These are phyloP conservation scores for Amphiprion clarkii DNA, from an alignment of 2,797 vertebrate species.

Conservation along the genomic window DNA sequence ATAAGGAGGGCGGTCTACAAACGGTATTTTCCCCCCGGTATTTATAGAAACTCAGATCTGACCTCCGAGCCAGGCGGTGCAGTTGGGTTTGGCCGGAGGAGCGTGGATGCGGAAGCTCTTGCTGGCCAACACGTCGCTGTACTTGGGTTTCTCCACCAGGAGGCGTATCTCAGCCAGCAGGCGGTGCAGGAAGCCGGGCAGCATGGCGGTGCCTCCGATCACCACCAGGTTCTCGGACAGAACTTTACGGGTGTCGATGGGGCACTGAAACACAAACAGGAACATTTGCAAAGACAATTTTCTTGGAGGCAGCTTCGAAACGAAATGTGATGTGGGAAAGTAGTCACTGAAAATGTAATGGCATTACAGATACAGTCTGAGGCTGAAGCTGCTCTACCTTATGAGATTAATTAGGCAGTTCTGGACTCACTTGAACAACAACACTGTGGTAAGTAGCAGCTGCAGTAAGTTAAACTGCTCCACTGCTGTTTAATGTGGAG, in stretches of 20 bases:
- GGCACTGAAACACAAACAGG: slow-evolving; percentile 85
- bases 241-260: slow-evolving; percentile 97
- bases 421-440: slow-evolving; percentile 8
- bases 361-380: not conserved
- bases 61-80: slow-evolving; percentile 99
- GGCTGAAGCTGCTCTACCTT: slow-evolving; percentile 18
- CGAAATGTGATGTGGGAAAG: not conserved
- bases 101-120: slow-evolving; percentile 94
- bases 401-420: slow-evolving; percentile 48
- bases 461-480: slow-evolving; percentile 1
- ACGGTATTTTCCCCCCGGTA: not conserved
- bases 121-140: slow-evolving; percentile 89
- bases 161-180: slow-evolving; percentile 94
- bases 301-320: not conserved
- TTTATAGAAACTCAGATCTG: slow-evolving; percentile 52
- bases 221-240: slow-evolving; percentile 96
- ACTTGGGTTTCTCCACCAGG: slow-evolving; percentile 95
- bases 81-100: slow-evolving; percentile 96
- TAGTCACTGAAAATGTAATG: not conserved
- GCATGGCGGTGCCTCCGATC: slow-evolving; percentile 95
- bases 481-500: not conserved
- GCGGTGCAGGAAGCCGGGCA: slow-evolving; percentile 96
- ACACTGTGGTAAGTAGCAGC: slow-evolving; percentile 41
- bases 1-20: not conserved
- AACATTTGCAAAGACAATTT: not conserved